Percentiles rank a stretch among this genome's conserved stretches.
These are phyloP conservation scores for Callipepla californica DNA, from an alignment of 2,113 vertebrate species.

Conservation along the genomic window DNA sequence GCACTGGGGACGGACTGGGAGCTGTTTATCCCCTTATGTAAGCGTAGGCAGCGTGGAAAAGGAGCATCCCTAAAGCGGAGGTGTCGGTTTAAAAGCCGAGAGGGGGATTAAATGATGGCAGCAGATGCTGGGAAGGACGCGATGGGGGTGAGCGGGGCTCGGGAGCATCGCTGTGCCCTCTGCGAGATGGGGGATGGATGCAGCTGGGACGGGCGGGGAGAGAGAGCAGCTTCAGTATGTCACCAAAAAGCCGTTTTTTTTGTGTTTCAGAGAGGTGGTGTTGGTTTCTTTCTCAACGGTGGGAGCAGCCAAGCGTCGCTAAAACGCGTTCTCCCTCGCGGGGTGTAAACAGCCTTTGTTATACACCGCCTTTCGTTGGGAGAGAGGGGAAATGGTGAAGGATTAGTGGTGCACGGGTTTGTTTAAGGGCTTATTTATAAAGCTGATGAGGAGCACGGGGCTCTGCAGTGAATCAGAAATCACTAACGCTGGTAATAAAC, in stretches of 20 bases:
- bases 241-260: background rate
- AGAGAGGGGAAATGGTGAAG: too few relatives aligned
- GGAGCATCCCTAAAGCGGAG: background rate
- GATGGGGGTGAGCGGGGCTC: background rate
- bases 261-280: background rate
- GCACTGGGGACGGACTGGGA: background rate
- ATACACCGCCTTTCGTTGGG: accelerated
- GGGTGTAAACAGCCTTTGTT: background rate
- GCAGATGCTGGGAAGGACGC: background rate
- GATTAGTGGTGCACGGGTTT: accelerated
- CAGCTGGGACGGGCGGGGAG: accelerated
- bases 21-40: slow-evolving; percentile 5
- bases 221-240: background rate
- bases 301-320: background rate
- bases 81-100: too few relatives aligned
- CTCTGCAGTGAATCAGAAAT: background rate
- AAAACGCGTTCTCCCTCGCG: background rate
- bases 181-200: accelerated
- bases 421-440: background rate
- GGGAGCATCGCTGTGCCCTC: background rate
- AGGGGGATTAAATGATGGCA: background rate
- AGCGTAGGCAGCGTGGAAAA: background rate
- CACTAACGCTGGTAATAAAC: accelerated
- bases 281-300: too few relatives aligned
- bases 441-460: accelerated